Percentiles rank a stretch among this genome's conserved stretches.
These are phyloP conservation scores for Oryctes rhinoceros DNA, from an alignment of 1,140 invertebrate genomes.

Conservation along the genomic window DNA sequence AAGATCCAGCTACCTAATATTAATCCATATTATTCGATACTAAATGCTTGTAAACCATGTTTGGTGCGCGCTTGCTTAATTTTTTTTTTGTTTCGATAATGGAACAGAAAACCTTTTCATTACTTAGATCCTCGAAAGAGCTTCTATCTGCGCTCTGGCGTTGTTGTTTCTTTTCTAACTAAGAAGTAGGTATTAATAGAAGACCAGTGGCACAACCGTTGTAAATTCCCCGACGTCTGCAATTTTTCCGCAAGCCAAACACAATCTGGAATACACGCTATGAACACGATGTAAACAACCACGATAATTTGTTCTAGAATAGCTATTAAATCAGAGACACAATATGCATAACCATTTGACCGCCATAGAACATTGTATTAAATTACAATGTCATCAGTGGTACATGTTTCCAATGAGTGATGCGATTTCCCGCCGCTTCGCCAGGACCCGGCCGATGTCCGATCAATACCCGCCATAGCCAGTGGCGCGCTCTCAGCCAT, in stretches of 20 bases:
- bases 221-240: background rate
- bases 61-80: too few species aligned
- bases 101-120: too few species aligned
- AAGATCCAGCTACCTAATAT: too few species aligned
- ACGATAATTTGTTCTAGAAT: conserved; percentile 27
- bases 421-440: conserved; percentile 12
- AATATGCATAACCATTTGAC: conserved; percentile 36
- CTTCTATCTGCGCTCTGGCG: too few species aligned
- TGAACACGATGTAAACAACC: conserved; percentile 27
- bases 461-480: background rate
- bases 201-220: too few species aligned
- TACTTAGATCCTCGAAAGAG: too few species aligned
- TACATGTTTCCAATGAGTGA: conserved; percentile 36
- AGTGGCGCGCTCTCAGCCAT: background rate
- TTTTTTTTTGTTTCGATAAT: too few species aligned
- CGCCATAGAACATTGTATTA: conserved; percentile 23
- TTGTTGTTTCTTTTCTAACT: too few species aligned
- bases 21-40: too few species aligned
- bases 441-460: conserved; percentile 12
- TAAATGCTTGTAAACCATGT: too few species aligned
- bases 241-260: background rate
- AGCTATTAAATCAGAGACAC: conserved; percentile 30
- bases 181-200: too few species aligned
- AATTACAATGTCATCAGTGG: conserved; percentile 36
- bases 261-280: background rate